Base-by-base conservation (phyloP, 2,888 invertebrate genomes). In the Cactoblastis cactorum region DNA sequence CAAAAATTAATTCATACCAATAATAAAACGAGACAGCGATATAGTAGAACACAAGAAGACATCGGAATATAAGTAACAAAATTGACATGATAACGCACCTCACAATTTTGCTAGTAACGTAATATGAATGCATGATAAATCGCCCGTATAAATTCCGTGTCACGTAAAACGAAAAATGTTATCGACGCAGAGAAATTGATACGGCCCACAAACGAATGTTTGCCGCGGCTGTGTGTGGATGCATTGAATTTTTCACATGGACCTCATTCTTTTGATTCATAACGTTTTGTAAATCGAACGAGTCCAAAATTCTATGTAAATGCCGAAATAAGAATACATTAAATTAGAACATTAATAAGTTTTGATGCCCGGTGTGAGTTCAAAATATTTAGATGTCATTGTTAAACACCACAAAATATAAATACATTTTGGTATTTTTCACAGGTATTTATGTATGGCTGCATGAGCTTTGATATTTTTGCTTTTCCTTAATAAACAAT, bases 81-180 rank as follows among this genome's bases (percentile, higher is more conserved):
- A 67, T 43, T 69, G 69, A 73, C 62, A 74, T 65, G 84, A 83
- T 85, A 87, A 80, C 77, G 75, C 77, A 82, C 80, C 80, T 80
- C 77, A 74, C 80, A 83, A 83, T 82, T 83, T 80, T 69, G 73
- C 76, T 70, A 74, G 77, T 81, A 78, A 77, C 76, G 76, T 78
- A 80, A 86, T 83, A 80, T 80, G 86, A 86, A 84, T 83, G 78
- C 77, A 76, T 80, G 85, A 88, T 84, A 85, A 86, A 88, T 88
- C 80, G 77, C 72, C 75, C 78, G 80, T 80, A 87, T 86, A 82
- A 87, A 87, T 87, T 86, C 81, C 82, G 69, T 66, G 85, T 87
- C 88, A 87, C 85, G 85, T 85, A 83, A 56, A 76, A 79, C 71
- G 74, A 87, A 85, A 85, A 87, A 85, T 83, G 78, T 84, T 86